These are phyloP conservation scores for Drosophila punjabiensis DNA, from an alignment of 1,140 invertebrate genomes.

Conservation along the genomic window DNA sequence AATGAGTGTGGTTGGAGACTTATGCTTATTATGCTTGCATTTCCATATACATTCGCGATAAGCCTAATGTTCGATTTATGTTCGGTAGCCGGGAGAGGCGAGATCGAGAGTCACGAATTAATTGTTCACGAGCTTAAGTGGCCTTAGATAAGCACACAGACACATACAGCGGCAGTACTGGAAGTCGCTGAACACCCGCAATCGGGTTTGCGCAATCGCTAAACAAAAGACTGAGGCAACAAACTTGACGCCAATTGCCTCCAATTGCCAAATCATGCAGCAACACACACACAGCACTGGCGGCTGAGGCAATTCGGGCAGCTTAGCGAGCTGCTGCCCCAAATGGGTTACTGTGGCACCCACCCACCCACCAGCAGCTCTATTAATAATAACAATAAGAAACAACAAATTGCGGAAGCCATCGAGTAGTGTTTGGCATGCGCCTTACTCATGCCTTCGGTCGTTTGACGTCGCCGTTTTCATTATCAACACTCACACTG, in stretches of 20 bases:
- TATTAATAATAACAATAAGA: conserved; percentile 19
- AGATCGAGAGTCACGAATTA: conserved; percentile 56
- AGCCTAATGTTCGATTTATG: conserved; percentile 68
- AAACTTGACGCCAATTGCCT: conserved; percentile 68
- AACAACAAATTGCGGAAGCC: conserved; percentile 58
- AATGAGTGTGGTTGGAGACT: conserved; percentile 30
- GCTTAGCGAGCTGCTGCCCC: conserved; percentile 17
- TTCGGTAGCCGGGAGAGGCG: conserved; percentile 60
- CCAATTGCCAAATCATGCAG: conserved; percentile 76
- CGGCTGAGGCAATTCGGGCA: conserved; percentile 28
- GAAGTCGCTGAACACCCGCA: conserved; percentile 26
- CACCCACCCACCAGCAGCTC: neutral
- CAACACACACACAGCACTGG: conserved; percentile 39
- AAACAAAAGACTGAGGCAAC: conserved; percentile 81
- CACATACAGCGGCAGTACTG: conserved; percentile 2
- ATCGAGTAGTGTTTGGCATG: conserved; percentile 51
- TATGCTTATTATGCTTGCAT: conserved; percentile 44
- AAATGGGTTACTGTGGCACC: conserved; percentile 64
- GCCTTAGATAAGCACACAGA: conserved; percentile 47
- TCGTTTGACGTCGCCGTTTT: conserved; percentile 54
- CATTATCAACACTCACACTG: conserved; percentile 62
- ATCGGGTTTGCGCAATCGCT: conserved; percentile 65
- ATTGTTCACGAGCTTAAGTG: conserved; percentile 52
- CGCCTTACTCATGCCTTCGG: conserved; percentile 60
- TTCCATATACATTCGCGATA: conserved; percentile 45